A percentile compares a stretch with the other conserved stretches of the same genome.
Evolutionary conservation across 2,113 vertebrate species (phyloP).

Genomic region (Chunga burmeisteri): DNA sequence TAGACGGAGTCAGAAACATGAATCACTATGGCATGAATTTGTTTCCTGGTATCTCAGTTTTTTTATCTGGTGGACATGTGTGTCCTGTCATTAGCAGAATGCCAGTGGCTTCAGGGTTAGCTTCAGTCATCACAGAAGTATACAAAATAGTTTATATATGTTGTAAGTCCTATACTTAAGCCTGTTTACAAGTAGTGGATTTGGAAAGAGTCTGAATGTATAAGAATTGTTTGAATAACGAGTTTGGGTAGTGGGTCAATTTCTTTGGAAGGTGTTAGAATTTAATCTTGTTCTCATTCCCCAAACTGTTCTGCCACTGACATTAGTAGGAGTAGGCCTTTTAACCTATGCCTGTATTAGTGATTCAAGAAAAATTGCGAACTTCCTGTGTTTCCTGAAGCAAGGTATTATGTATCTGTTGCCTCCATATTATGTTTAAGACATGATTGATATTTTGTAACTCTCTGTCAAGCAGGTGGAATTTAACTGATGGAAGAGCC

Average conservation of each 20-base stretch:
- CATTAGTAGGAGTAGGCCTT: neutral
- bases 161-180: neutral
- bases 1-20: neutral
- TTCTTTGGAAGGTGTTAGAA: neutral
- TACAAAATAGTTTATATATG: neutral
- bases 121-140: neutral
- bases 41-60: neutral
- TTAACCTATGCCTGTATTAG: neutral
- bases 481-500: neutral
- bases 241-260: neutral
- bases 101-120: conserved; percentile 6
- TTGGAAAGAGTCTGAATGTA: neutral
- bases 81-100: neutral
- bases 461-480: neutral
- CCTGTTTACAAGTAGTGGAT: neutral
- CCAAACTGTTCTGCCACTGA: neutral
- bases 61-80: neutral
- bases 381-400: neutral
- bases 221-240: neutral
- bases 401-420: neutral
- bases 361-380: neutral
- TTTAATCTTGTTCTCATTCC: neutral
- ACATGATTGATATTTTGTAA: neutral
- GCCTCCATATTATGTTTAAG: neutral
- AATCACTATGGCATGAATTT: neutral